phyloP scores from a whole-genome alignment of 2,113 vertebrate genomes.

The Cryptotis parvus region DNA sequence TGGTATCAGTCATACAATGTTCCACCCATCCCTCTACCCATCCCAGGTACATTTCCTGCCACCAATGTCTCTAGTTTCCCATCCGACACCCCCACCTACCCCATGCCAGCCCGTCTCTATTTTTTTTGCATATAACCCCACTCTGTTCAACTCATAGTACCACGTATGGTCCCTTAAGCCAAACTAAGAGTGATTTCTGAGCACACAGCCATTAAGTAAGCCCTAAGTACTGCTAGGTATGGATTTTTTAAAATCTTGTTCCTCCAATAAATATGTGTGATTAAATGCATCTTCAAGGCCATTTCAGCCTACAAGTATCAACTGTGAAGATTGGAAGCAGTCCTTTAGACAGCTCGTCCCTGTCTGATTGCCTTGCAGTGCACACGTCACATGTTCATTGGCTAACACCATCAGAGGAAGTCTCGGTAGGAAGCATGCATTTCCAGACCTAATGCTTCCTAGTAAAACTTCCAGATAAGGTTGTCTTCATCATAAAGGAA shows the following conservation, averaged over 20 bases:
- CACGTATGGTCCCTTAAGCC: too few relatives aligned
- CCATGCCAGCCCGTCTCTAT: too few relatives aligned
- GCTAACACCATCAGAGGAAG: slow-evolving; percentile 17
- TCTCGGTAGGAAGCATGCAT: not conserved
- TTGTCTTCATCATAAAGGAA: slow-evolving; percentile 62
- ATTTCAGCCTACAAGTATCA: slow-evolving; percentile 31
- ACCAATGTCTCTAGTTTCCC: too few relatives aligned
- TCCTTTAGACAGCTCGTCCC: not conserved
- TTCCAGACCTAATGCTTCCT: not conserved
- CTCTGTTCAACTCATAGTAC: too few relatives aligned
- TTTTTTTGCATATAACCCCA: too few relatives aligned
- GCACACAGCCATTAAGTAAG: too few relatives aligned
- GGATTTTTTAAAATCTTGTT: not conserved
- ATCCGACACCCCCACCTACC: too few relatives aligned
- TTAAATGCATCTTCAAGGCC: not conserved
- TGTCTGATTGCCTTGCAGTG: not conserved
- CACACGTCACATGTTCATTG: not conserved
- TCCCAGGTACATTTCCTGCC: too few relatives aligned
- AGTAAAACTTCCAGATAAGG: slow-evolving; percentile 53
- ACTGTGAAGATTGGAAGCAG: slow-evolving; percentile 3
- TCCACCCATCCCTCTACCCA: too few relatives aligned
- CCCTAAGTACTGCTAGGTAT: too few relatives aligned
- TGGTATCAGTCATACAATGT: not conserved
- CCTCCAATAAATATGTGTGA: slow-evolving; percentile 6
- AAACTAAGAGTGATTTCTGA: too few relatives aligned